phyloP scores from a whole-genome alignment of 1,140 invertebrate species.

The Galendromus occidentalis region DNA sequence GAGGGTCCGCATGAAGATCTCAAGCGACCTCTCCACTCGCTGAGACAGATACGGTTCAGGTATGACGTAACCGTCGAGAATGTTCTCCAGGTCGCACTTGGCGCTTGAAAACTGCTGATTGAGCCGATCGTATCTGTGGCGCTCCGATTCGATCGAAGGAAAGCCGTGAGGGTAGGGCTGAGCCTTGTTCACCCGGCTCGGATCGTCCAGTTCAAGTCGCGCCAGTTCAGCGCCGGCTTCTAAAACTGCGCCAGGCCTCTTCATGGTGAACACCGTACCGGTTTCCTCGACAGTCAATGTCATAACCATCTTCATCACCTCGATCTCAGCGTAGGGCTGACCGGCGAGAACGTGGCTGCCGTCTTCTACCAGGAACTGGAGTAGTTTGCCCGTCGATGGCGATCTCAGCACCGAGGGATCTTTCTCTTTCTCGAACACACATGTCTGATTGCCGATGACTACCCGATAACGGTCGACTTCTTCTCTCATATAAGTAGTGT shows the following conservation, averaged over 20 bases:
- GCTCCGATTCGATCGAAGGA: constrained; percentile 15
- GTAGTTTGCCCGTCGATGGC: constrained; percentile 86
- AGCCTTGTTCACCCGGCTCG: constrained; percentile 41
- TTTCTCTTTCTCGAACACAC: constrained; percentile 95
- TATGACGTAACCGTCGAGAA: constrained; percentile 56
- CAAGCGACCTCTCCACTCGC: constrained; percentile 59
- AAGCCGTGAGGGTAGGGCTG: constrained; percentile 21
- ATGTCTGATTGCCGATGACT: constrained; percentile 91
- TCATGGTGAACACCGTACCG: constrained; percentile 58
- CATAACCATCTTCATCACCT: constrained; percentile 99
- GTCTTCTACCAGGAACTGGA: constrained; percentile 77
- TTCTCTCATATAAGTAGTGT: constrained; percentile 93
- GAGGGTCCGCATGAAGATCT: constrained; percentile 78
- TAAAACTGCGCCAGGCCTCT: constrained; percentile 76
- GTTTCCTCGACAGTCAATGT: constrained; percentile 67
- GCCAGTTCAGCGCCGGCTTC: constrained; percentile 79
- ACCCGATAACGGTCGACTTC: constrained; percentile 90
- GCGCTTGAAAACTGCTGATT: constrained; percentile 62
- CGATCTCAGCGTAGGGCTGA: constrained; percentile 88
- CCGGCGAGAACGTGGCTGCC: constrained; percentile 74
- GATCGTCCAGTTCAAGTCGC: constrained; percentile 72
- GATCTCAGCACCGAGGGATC: constrained; percentile 83
- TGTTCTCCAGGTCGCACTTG: constrained; percentile 25
- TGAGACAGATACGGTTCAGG: constrained; percentile 79
- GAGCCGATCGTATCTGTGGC: constrained; percentile 40